Conservation (phyloP, 2,113 vertebrate genomes). For the Prunella himalayana region DNA sequence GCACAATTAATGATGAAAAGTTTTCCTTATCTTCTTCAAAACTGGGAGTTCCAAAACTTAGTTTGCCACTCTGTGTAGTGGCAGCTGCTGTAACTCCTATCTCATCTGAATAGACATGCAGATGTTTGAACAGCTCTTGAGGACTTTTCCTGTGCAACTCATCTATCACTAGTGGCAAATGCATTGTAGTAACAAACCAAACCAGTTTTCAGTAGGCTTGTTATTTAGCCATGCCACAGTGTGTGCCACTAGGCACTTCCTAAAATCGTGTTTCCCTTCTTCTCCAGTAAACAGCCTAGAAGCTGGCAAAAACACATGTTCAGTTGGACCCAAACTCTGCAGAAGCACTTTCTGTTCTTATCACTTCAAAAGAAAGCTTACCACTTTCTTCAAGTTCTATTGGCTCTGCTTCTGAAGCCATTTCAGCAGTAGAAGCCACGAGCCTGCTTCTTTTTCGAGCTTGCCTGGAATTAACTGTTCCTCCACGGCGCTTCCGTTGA, state of each 20-base stretch:
- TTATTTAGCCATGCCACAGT: background rate
- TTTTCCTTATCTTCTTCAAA: background rate
- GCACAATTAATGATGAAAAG: background rate
- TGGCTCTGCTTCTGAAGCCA: conserved; percentile 69
- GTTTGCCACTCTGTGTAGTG: background rate
- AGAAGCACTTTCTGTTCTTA: background rate
- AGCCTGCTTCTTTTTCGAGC: conserved; percentile 65
- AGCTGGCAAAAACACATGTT: background rate
- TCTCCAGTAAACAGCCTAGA: background rate
- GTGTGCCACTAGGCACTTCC: background rate
- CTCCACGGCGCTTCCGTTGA: conserved; percentile 72
- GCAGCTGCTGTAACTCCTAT: background rate
- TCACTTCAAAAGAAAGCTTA: conserved; percentile 25
- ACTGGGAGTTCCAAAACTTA: background rate
- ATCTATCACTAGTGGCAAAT: background rate
- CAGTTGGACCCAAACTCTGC: background rate
- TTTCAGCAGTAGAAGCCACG: conserved; percentile 42
- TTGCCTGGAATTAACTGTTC: conserved; percentile 67
- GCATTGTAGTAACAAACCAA: background rate
- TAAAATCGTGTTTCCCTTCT: background rate
- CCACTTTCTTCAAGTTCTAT: conserved; percentile 74
- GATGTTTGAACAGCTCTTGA: background rate
- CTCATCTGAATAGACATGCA: background rate
- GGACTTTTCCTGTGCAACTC: background rate
- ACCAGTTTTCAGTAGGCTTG: background rate